Evolutionary conservation across 2,888 invertebrate genomes (phyloP), one percentile per base, ranked within the genome.

Genomic region (Mayetiola destructor): DNA sequence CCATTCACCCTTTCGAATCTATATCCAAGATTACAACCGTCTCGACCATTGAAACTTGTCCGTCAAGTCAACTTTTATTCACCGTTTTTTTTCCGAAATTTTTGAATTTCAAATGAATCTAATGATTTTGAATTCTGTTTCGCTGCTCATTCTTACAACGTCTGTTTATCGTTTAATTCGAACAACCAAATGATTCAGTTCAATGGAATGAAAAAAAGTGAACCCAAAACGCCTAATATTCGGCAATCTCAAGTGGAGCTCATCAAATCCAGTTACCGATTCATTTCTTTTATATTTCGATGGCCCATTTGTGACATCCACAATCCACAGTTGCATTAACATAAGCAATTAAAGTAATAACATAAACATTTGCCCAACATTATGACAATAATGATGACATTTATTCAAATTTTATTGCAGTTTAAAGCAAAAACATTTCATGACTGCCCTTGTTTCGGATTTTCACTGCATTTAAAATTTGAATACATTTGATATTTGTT

Each of bases 331-430:
- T n/a, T 48, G 29, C 23, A 48, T 48, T 48, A 48, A 48, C 48
- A 48, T 48, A 48, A 14, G 27, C 48, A 48, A 48, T 48, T 48
- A 48, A 48, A 27, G 48, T 48, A 48, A 48, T 48, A 23, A 27
- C 29, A 16, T n/a, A 5, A 8, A 27, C 27, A 42, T 23, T 42
- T 27, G 29, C 48, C 27, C n/a, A 12, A 14, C 48, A 48, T 48
- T 48, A 27, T 6, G 48, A 48, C 48, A 48, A 48, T 32, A 30
- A 53, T 53, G 53, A 53, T 53, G 53, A 53, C 53, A 53, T 53
- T 53, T 53, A 53, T 53, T 53, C 30, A 30, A 53, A 53, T 53
- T 53, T 53, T 48, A 48, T 48, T 48, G 27, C 48, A 14, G n/a
- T 42, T 21, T 32, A n/a, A n/a, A n/a, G n/a, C n/a, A n/a, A n/a